phyloP scores from a whole-genome alignment of 2,113 vertebrate genomes.

The Triplophysa rosa region DNA sequence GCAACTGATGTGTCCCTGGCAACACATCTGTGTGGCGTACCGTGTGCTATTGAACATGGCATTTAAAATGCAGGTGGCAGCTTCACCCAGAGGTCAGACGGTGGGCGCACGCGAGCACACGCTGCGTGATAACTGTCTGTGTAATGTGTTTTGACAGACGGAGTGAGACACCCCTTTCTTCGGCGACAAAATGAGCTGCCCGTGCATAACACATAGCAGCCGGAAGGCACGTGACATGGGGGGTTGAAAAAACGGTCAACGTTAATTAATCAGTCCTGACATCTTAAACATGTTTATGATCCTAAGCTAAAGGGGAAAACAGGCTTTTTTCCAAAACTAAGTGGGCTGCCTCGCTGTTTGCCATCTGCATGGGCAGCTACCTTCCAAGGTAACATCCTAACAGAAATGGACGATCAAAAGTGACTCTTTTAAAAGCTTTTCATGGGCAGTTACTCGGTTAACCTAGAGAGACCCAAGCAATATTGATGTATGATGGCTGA shows the following conservation, averaged over 20 bases:
- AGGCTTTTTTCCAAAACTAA: neutral
- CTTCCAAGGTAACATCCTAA: neutral
- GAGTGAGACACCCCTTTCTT: slow-evolving; percentile 4
- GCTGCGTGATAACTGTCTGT: neutral
- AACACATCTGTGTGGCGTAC: slow-evolving; percentile 7
- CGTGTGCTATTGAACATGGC: slow-evolving; percentile 19
- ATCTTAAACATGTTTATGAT: slow-evolving; percentile 7
- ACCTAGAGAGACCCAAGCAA: neutral
- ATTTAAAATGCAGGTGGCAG: slow-evolving; percentile 24
- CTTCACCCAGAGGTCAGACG: slow-evolving; percentile 6
- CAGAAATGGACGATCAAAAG: neutral
- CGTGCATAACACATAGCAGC: slow-evolving; percentile 5
- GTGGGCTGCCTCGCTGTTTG: neutral
- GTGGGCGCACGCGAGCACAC: neutral
- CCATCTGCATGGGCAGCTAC: neutral
- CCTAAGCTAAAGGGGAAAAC: neutral
- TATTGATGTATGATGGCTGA: too few relatives aligned
- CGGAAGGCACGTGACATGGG: neutral
- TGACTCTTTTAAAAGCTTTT: neutral
- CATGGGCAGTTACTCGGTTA: neutral
- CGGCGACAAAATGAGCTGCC: slow-evolving; percentile 14
- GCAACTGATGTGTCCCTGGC: neutral
- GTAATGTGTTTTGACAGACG: slow-evolving; percentile 31
- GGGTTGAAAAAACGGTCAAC: neutral
- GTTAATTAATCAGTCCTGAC: neutral